Evolutionary conservation across 2,113 vertebrate species (phyloP).

Genomic region (Rynchops niger): DNA sequence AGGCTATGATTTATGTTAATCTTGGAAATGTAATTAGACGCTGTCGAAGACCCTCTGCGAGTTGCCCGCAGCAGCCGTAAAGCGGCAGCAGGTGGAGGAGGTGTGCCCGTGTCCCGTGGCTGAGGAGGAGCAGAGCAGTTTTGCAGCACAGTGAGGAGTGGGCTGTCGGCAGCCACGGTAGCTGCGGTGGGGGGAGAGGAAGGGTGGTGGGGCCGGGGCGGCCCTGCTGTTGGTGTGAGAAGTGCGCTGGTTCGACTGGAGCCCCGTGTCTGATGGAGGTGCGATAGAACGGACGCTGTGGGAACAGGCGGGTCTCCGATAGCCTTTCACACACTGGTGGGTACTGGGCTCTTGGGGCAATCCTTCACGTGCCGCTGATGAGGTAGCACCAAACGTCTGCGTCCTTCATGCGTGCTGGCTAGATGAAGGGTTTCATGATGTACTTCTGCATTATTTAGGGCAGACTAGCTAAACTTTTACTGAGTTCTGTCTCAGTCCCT

Average conservation of each 20-base stretch:
- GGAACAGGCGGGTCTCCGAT: rapidly evolving
- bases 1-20: not conserved
- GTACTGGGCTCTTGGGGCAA: rapidly evolving
- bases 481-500: not conserved
- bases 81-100: not conserved
- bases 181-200: not conserved
- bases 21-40: not conserved
- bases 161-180: rapidly evolving
- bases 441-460: not conserved
- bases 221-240: rapidly evolving
- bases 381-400: rapidly evolving
- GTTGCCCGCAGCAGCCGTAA: not conserved
- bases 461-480: not conserved
- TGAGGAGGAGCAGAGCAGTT: not conserved
- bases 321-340: rapidly evolving
- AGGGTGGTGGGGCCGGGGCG: rapidly evolving
- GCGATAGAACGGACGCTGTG: not conserved
- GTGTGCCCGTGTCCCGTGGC: rapidly evolving
- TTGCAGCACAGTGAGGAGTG: no score
- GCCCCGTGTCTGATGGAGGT: rapidly evolving
- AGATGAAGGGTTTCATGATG: rapidly evolving
- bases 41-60: not conserved
- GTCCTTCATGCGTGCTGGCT: rapidly evolving
- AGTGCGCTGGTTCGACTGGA: rapidly evolving
- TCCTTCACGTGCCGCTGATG: not conserved